Evolutionary conservation across 2,797 vertebrate species (phyloP).

Genomic region (Pagetopsis macropterus): DNA sequence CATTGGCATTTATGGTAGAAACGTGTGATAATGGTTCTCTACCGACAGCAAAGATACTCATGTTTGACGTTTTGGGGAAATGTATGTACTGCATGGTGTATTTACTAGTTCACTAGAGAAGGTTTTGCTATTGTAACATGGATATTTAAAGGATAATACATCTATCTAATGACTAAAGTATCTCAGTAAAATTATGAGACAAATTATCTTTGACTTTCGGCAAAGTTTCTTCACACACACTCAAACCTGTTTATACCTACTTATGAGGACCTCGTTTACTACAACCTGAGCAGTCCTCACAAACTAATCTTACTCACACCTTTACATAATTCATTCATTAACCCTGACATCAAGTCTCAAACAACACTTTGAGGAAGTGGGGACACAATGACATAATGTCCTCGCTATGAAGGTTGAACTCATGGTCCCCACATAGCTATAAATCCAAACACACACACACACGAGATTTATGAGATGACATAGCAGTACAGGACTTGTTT

Average conservation of each 20-base stretch:
- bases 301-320: neutral
- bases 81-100: neutral
- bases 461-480: slow-evolving; percentile 13
- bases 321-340: neutral
- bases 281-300: neutral
- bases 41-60: neutral
- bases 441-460: neutral
- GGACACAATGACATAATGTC: neutral
- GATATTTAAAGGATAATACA: neutral
- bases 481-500: slow-evolving; percentile 5
- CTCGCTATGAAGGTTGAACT: neutral
- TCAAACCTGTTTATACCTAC: neutral
- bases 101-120: too few relatives aligned
- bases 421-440: neutral
- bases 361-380: neutral
- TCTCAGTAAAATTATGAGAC: neutral
- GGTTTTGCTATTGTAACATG: neutral
- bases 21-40: neutral
- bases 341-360: neutral
- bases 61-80: neutral
- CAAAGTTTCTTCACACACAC: neutral
- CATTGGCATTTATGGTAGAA: neutral
- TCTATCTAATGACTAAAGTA: neutral
- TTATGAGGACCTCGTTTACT: neutral
- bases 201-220: too few relatives aligned